These are phyloP conservation scores for Cerceris rybyensis DNA, from an alignment of 2,888 invertebrate genomes.

Conservation along the genomic window DNA sequence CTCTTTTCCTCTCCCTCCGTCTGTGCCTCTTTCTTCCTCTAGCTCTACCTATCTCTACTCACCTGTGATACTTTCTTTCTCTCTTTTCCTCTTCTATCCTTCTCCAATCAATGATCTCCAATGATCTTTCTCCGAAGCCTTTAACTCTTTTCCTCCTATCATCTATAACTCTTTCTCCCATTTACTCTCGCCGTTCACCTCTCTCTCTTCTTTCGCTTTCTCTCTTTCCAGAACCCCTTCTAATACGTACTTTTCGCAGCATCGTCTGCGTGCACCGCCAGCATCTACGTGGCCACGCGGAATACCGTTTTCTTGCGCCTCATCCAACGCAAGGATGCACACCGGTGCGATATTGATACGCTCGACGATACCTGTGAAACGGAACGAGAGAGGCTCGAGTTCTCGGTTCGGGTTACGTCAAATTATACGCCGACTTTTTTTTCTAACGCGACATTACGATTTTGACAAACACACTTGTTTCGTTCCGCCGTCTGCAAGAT, in stretches of 20 bases:
- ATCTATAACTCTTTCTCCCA: too few species aligned
- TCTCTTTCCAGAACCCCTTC: not conserved
- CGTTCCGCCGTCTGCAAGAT: not conserved
- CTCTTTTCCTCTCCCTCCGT: too few species aligned
- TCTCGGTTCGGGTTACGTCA: slow-evolving; percentile 18
- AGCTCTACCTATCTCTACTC: too few species aligned
- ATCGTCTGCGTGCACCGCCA: slow-evolving; percentile 9
- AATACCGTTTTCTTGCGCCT: slow-evolving; percentile 48
- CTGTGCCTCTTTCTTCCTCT: too few species aligned
- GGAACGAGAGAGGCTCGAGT: not conserved
- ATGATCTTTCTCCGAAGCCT: too few species aligned
- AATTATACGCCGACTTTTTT: slow-evolving; percentile 16
- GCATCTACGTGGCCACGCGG: slow-evolving; percentile 23
- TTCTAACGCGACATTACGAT: not conserved
- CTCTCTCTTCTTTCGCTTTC: not conserved
- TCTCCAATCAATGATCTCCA: too few species aligned
- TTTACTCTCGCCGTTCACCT: not conserved
- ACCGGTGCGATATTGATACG: slow-evolving; percentile 32
- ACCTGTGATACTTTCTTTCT: too few species aligned
- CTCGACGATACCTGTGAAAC: slow-evolving; percentile 1
- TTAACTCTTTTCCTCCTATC: too few species aligned
- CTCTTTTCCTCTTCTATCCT: too few species aligned
- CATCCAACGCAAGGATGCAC: slow-evolving; percentile 33
- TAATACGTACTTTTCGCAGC: slow-evolving; percentile 1
- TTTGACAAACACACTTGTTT: not conserved